phyloP scores from a whole-genome alignment of 2,797 vertebrate genomes.

The Dryobates pubescens region DNA sequence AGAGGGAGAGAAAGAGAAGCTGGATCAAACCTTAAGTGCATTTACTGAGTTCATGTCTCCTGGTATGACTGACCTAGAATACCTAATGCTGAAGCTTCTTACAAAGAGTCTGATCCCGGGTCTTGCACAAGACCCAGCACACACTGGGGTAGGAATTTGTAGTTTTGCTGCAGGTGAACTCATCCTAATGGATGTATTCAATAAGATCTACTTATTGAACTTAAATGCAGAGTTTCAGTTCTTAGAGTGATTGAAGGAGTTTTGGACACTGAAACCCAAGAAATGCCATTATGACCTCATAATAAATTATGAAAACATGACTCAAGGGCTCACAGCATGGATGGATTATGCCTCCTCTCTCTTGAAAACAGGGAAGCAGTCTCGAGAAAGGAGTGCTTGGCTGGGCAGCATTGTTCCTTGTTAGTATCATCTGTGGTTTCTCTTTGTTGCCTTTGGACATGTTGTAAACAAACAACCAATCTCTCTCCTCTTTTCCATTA shows the following conservation, averaged over 20 bases:
- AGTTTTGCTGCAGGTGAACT: constrained; percentile 32
- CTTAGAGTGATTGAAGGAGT: not conserved
- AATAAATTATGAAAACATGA: constrained; percentile 45
- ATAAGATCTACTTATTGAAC: constrained; percentile 42
- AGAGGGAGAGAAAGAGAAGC: not conserved
- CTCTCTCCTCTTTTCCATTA: constrained; percentile 41
- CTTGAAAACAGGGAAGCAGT: not conserved
- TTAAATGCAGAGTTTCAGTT: not conserved
- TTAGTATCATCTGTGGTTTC: constrained; percentile 27
- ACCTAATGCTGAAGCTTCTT: not conserved
- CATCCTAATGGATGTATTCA: constrained; percentile 53
- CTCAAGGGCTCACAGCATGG: not conserved
- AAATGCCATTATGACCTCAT: constrained; percentile 48
- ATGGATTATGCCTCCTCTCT: not conserved
- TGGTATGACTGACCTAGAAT: constrained; percentile 3
- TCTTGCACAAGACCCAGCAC: not conserved
- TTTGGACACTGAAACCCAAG: not conserved
- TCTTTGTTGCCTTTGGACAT: constrained; percentile 48
- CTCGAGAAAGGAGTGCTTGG: fast-evolving
- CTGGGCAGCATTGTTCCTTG: not conserved
- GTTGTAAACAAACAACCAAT: constrained; percentile 42
- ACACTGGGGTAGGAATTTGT: not conserved
- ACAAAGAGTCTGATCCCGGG: not conserved
- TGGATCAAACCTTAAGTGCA: constrained; percentile 2
- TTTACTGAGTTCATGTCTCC: constrained; percentile 1